Base-by-base conservation (phyloP, 2,797 vertebrate genomes). In the Pangasius larnaudii region DNA sequence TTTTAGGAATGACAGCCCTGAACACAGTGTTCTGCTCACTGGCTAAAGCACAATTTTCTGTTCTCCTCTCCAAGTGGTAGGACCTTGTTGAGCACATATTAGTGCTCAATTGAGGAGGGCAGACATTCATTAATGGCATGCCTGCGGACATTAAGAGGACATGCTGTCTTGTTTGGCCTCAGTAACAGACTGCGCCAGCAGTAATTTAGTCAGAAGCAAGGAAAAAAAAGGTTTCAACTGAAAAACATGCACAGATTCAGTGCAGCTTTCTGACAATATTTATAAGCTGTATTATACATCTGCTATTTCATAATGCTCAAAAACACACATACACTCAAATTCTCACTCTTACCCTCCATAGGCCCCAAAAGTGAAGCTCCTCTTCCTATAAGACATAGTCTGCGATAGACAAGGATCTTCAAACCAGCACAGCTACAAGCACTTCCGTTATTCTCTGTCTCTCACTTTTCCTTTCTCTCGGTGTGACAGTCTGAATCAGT, bases 281-380 rank as follows among this genome's bases (percentile, higher is more conserved):
- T 39, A 5, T 27, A 84, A 39, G 51, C 13, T 18, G 11, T 79
- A 79, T 11, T n/a, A 16, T 46, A 61, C 3, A 80, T 1, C 2
- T 58, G 53, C 56, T 24, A 53, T 36, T 69, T 56, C 30, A 69
- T 36, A 56, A 84, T 84, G 19, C 19, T 42, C 8, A 65, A 16
- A 83, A 49, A 59, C 30, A 67, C 58, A 18, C 9, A 46, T 46
- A 56, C 63, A 71, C 30, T 16, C 51, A 16, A 9, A 11, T 84
- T 67, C 13, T 91, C 86, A 53, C 90, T 92, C 93, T 96, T 95
- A 96, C 96, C 96, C 96, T 91, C 95, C 96, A 74, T 96, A 96
- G 22, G 95, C 95, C 91, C 96, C 96, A 75, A 96, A 96, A 74
- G 96, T 96, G 92, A 95, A 96, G 88, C 95, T 96, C 90, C 96